phyloP scores from a whole-genome alignment of 2,797 vertebrate species.

The Synaphobranchus kaupii region DNA sequence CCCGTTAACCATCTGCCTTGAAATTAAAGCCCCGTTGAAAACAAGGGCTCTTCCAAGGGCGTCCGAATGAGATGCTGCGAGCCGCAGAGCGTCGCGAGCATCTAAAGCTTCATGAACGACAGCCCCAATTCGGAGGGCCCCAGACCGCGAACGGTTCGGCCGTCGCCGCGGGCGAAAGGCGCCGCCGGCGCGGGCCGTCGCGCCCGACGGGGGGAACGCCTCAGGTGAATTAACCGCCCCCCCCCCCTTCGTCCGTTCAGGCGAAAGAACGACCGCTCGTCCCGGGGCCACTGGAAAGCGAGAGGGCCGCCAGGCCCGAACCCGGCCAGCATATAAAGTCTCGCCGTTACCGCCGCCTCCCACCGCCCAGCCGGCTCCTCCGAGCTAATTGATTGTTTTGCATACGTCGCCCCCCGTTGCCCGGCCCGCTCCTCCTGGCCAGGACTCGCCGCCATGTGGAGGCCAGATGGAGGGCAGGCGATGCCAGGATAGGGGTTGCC shows the following conservation, averaged over 20 bases:
- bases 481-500: conserved; percentile 48
- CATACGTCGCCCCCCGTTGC: conserved; percentile 37
- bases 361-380: conserved; percentile 21
- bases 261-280: not conserved
- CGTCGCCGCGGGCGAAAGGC: no score
- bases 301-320: not conserved
- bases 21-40: not conserved
- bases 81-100: not conserved
- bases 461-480: conserved; percentile 56
- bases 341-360: no score
- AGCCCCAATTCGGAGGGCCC: not conserved
- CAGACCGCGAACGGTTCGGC: not conserved
- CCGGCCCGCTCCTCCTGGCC: conserved; percentile 35
- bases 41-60: not conserved
- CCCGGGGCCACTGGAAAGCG: not conserved
- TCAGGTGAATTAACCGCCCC: not conserved
- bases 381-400: conserved; percentile 53
- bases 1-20: not conserved
- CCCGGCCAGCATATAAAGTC: not conserved
- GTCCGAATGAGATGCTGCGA: not conserved
- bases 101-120: not conserved
- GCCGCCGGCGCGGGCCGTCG: no score
- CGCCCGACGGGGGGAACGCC: conserved; percentile 54
- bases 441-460: conserved; percentile 44
- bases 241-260: not conserved